Percentiles rank a stretch among this genome's conserved stretches.
Evolutionary conservation across 2,888 invertebrate genomes (phyloP).

Genomic region (Eristalis tenax): DNA sequence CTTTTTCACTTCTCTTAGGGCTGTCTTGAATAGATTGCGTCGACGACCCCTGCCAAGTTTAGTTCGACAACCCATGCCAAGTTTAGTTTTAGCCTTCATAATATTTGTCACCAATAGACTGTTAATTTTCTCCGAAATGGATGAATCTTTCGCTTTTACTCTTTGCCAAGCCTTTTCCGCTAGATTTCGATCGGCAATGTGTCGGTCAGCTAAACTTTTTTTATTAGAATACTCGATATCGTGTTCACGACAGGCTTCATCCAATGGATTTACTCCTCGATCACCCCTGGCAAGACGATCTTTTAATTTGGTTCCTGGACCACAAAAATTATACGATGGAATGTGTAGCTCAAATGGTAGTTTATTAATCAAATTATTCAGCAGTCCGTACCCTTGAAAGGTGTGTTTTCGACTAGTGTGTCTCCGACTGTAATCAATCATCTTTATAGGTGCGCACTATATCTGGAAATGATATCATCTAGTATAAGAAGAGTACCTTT

Average conservation of each 20-base stretch:
- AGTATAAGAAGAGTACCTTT: not conserved
- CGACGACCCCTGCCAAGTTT: not conserved
- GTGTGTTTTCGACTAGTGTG: not conserved
- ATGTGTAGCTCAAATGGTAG: conserved; percentile 73
- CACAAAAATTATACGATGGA: conserved; percentile 75
- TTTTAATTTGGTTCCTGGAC: conserved; percentile 74
- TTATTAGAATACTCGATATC: conserved; percentile 44
- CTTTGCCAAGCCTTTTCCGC: conserved; percentile 54
- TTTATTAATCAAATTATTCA: conserved; percentile 68
- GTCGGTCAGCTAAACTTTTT: conserved; percentile 9
- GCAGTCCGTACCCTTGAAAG: conserved; percentile 20
- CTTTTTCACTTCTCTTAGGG: conserved; percentile 39
- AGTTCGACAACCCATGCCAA: conserved; percentile 13
- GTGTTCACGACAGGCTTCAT: conserved; percentile 72
- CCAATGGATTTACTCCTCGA: conserved; percentile 73
- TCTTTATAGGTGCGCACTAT: not conserved
- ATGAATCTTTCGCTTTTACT: conserved; percentile 45
- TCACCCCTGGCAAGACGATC: conserved; percentile 73
- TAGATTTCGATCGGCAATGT: conserved; percentile 29
- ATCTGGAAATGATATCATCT: not conserved
- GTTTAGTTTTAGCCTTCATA: conserved; percentile 63
- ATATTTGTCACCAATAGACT: conserved; percentile 47
- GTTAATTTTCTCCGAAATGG: conserved; percentile 45
- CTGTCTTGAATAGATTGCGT: conserved; percentile 28
- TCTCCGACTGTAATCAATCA: not conserved